Base-by-base conservation (phyloP, 2,888 invertebrate genomes). In the Tachina grossa region DNA sequence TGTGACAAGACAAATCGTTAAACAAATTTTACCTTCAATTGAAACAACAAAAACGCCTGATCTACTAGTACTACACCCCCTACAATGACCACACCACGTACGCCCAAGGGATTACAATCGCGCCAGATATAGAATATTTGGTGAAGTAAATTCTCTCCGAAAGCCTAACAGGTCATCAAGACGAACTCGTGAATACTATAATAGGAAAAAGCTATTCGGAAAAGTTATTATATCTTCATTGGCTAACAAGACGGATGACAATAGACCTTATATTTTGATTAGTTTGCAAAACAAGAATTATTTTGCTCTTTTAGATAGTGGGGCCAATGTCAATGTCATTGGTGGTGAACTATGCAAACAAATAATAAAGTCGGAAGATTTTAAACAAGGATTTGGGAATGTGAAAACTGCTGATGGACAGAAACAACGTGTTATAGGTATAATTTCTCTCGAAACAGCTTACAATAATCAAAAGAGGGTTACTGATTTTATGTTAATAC, bases 331-430 rank as follows among this genome's bases (percentile, higher is more conserved):
- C 1, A 47, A 19, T 14, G 47, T 47, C 14, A 66, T 49, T n/a
- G 65, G 49, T 14, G 65, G 65, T 3, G 14, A 47, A 14, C 14
- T 66, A 9, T 14, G 47, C 10, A 10, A 9, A 9, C n/a, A 66
- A n/a, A 31, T 66, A 8, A 13, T 65, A 19, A 47, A 45, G 13
- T 65, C 45, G 6, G 65, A 11, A 47, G n/a, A 45, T 22, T 61
- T 41, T 10, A 43, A 41, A 61, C 61, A 19, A 6, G 47, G 10
- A 31, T 2, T 19, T 3, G 47, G 22, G 6, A 65, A 45, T 22
- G 66, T 66, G 5, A 16, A 19, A 31, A 66, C 66, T 6, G 66
- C 66, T n/a, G 66, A 66, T 31, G 49, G 66, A 5, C 22, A 13
- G 0, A 31, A 10, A n/a, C 66, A 31, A 6, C 49, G n/a, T n/a